Percentiles rank a stretch among this genome's conserved stretches.
Evolutionary conservation across 2,113 vertebrate genomes (phyloP).

Genomic region (Callorhinus ursinus): DNA sequence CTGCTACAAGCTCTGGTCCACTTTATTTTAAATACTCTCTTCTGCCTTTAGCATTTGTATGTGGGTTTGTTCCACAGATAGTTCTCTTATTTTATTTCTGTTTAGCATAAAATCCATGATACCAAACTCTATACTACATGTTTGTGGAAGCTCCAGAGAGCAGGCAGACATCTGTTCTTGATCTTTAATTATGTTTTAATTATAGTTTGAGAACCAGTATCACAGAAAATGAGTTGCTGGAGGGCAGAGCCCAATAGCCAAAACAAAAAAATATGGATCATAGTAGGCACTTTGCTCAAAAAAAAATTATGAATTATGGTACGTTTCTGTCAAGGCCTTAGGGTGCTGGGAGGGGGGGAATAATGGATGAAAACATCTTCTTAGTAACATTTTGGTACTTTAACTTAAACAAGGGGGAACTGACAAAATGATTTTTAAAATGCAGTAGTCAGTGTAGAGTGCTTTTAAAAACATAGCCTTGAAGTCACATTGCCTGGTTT

Average conservation of each 20-base stretch:
- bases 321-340: background rate
- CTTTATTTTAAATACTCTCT: background rate
- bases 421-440: background rate
- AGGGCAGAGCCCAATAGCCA: background rate
- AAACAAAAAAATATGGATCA: background rate
- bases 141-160: background rate
- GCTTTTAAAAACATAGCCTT: background rate
- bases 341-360: background rate
- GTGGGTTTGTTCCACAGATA: background rate
- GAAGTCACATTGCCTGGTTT: conserved; percentile 3
- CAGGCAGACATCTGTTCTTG: conserved; percentile 60
- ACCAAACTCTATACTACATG: background rate
- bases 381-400: background rate
- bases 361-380: background rate
- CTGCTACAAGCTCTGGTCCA: background rate
- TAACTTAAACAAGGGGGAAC: background rate
- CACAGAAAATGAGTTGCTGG: conserved; percentile 58
- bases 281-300: background rate
- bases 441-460: background rate
- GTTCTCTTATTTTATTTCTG: background rate
- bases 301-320: background rate
- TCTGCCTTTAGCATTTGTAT: background rate
- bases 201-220: conserved; percentile 66
- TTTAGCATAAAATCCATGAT: background rate
- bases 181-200: conserved; percentile 73